Evolutionary conservation across 2,797 vertebrate genomes (phyloP).

Genomic region (Sarcoramphus papa): DNA sequence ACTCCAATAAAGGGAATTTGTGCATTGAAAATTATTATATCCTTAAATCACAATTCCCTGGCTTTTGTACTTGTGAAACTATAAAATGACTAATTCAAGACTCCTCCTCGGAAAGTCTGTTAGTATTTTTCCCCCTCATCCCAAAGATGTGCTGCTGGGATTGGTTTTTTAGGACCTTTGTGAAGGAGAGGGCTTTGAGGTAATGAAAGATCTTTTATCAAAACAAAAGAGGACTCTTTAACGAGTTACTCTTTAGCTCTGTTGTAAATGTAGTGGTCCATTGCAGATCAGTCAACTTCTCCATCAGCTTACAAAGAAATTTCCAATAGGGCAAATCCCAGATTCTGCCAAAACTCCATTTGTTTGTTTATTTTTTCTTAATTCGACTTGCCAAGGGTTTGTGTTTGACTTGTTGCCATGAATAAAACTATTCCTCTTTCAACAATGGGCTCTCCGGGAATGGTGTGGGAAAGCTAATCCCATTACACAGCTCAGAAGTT

Average conservation of each 20-base stretch:
- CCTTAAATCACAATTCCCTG: constrained; percentile 27
- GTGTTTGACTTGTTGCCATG: constrained; percentile 46
- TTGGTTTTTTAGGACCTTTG: not conserved
- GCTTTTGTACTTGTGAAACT: not conserved
- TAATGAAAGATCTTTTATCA: constrained; percentile 7
- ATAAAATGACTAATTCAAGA: not conserved
- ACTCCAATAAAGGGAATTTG: constrained; percentile 16
- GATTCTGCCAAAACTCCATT: constrained; percentile 32
- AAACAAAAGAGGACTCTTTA: not conserved
- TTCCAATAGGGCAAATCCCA: constrained; percentile 10
- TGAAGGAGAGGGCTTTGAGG: not conserved
- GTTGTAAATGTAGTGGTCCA: not conserved
- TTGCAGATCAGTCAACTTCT: constrained; percentile 38
- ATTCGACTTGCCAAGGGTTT: constrained; percentile 44
- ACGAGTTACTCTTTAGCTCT: not conserved
- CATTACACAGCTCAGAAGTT: constrained; percentile 48
- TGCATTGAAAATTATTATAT: not conserved
- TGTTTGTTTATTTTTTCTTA: constrained; percentile 53
- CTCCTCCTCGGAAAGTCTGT: not conserved
- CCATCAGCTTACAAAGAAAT: constrained; percentile 6
- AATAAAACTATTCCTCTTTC: constrained; percentile 46
- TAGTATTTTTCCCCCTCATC: not conserved
- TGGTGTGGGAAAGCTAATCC: constrained; percentile 55
- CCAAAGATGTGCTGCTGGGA: not conserved
- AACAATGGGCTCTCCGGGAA: constrained; percentile 27